Evolutionary conservation across 2,797 vertebrate species (phyloP), one percentile per base, ranked within the genome.

Genomic region (Lerista edwardsae): DNA sequence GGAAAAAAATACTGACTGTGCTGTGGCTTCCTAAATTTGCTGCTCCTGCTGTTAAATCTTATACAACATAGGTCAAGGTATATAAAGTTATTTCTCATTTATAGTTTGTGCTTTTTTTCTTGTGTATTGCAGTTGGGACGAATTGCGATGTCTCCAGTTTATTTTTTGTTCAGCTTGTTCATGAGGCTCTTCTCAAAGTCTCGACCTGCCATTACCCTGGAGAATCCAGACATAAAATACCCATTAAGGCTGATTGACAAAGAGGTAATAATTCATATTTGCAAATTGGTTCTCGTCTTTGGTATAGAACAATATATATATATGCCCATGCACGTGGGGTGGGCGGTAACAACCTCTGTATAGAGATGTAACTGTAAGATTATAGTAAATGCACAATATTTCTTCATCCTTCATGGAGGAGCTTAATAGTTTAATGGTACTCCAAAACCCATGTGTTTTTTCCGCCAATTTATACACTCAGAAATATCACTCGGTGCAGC

Each of bases 151-250:
- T 96, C 94, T 36, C 95, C 96, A 0, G 3, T 96, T 88, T 94
- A 92, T 93, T 78, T 96, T 1, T 36, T 96, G 78, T 95, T 93
- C 34, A 83, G 2, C 57, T 84, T 94, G 68, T 1, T 97, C 91
- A 91, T 91, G 91, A 95, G 94, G 82, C 4, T 97, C 3, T 96
- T 98, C 83, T 88, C 85, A 2, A 97, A 96, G 82, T 95, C 93
- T 31, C 89, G 4, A 72, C 95, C 95, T 1, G 97, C 98, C 3
- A 98, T 99, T 92, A 99, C 98, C 51, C 92, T 99, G 0, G 95
- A 98, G 94, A 98, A 97, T 89, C 97, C 98, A 0, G 97, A 95
- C 79, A 89, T 98, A 39, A 99, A 99, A 88, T 99, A 99, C 85
- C 95, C 98, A 0, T 91, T 99, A 87, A 95, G 97, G 77, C 96